Evolutionary conservation across 2,113 vertebrate species (phyloP).

Genomic region (Cranoglanis bouderius): DNA sequence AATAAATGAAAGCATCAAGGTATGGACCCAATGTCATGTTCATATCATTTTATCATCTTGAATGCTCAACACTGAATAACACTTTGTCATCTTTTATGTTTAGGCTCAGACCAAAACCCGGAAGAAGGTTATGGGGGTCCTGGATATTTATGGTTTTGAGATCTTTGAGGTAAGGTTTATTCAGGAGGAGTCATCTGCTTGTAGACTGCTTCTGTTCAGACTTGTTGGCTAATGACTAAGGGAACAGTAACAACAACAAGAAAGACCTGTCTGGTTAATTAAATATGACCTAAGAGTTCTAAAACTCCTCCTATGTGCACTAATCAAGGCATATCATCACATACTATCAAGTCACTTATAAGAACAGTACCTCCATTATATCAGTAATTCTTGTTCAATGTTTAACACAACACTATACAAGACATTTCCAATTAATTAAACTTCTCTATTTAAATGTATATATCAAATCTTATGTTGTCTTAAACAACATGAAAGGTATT

Average conservation of each 20-base stretch:
- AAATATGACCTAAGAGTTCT: not conserved
- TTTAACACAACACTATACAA: not conserved
- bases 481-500: not conserved
- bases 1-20: constrained; percentile 99
- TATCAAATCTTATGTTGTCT: not conserved
- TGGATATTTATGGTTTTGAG: constrained; percentile 99
- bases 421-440: not conserved
- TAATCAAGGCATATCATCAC: not conserved
- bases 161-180: constrained; percentile 92
- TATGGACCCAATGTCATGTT: constrained; percentile 58
- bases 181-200: not conserved
- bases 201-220: not conserved
- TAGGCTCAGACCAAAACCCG: constrained; percentile 91
- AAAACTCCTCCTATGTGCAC: not conserved
- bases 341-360: not conserved
- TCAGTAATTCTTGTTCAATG: not conserved
- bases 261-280: constrained; percentile 13
- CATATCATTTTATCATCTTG: constrained; percentile 3
- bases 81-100: constrained; percentile 43
- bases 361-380: not conserved
- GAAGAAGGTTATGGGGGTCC: constrained; percentile 98
- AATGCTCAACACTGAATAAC: not conserved
- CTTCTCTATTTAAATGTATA: not conserved
- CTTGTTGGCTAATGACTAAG: not conserved
- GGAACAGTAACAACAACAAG: not conserved